These are phyloP conservation scores for Drosophila quinaria DNA, from an alignment of 2,888 invertebrate species.

Conservation along the genomic window DNA sequence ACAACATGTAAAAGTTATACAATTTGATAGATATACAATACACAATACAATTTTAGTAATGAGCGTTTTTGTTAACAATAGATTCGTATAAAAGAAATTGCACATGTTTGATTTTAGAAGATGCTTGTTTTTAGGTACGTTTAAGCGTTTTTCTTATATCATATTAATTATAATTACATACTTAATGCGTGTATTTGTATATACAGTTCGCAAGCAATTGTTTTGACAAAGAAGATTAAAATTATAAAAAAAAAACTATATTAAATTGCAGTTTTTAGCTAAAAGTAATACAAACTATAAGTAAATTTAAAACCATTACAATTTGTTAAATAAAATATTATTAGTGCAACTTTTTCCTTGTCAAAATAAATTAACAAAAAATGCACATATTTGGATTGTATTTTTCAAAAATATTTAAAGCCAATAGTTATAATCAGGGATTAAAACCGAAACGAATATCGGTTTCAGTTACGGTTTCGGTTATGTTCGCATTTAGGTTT, in stretches of 20 bases:
- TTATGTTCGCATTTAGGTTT: too few relatives aligned
- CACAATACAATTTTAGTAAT: constrained; percentile 48
- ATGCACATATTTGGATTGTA: too few relatives aligned
- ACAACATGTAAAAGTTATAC: constrained; percentile 53
- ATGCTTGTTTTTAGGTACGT: constrained; percentile 64
- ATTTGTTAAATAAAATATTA: too few relatives aligned
- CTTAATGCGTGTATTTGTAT: constrained; percentile 29
- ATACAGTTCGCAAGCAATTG: neutral
- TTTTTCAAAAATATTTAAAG: too few relatives aligned
- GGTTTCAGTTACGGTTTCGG: too few relatives aligned
- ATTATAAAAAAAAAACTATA: neutral
- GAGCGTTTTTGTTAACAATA: constrained; percentile 65
- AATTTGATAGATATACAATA: constrained; percentile 57
- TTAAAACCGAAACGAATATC: too few relatives aligned
- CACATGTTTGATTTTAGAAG: constrained; percentile 70
- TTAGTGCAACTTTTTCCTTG: too few relatives aligned
- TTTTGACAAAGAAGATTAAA: neutral
- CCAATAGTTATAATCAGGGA: too few relatives aligned
- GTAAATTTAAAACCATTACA: too few relatives aligned
- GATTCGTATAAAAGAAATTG: constrained; percentile 82
- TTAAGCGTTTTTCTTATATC: constrained; percentile 72
- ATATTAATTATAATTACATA: constrained; percentile 38
- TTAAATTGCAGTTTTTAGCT: neutral
- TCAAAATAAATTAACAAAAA: too few relatives aligned
- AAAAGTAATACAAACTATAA: neutral